Evolutionary conservation across 2,888 invertebrate species (phyloP).

Genomic region (Dasysyrphus albostriatus): DNA sequence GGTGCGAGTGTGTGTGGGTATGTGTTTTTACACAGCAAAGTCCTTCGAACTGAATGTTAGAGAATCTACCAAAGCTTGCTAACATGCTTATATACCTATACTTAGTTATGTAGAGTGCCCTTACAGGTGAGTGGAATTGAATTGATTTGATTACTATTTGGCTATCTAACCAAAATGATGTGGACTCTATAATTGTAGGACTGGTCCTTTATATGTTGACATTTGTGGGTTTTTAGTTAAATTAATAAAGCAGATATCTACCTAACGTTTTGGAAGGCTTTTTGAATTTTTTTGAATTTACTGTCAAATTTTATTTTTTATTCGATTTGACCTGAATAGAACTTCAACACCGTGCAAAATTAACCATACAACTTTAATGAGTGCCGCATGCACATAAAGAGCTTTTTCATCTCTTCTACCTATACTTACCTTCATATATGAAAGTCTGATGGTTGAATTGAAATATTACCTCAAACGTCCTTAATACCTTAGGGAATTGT

Average conservation of each 20-base stretch:
- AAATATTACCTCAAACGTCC: conserved; percentile 61
- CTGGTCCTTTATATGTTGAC: neutral
- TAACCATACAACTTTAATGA: conserved; percentile 68
- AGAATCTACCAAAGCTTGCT: neutral
- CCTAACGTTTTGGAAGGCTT: conserved; percentile 5
- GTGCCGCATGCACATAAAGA: conserved; percentile 35
- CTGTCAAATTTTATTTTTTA: neutral
- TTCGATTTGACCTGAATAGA: conserved; percentile 31
- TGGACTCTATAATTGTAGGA: conserved; percentile 3
- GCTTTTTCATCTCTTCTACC: conserved; percentile 9
- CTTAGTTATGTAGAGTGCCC: neutral
- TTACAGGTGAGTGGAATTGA: conserved; percentile 60
- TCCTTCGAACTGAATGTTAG: neutral
- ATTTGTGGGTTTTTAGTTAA: conserved; percentile 28
- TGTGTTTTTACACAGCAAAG: conserved; percentile 10
- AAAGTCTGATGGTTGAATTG: conserved; percentile 25
- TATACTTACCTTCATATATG: neutral
- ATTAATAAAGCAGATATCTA: neutral
- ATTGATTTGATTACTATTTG: conserved; percentile 60
- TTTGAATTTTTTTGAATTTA: conserved; percentile 32
- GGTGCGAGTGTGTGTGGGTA: neutral
- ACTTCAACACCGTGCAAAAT: conserved; percentile 33
- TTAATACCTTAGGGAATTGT: conserved; percentile 42
- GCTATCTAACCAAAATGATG: conserved; percentile 51
- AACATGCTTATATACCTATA: neutral